Evolutionary conservation across 2,888 invertebrate genomes (phyloP), one percentile per base, ranked within the genome.

Genomic region (Pachydiplax longipennis): DNA sequence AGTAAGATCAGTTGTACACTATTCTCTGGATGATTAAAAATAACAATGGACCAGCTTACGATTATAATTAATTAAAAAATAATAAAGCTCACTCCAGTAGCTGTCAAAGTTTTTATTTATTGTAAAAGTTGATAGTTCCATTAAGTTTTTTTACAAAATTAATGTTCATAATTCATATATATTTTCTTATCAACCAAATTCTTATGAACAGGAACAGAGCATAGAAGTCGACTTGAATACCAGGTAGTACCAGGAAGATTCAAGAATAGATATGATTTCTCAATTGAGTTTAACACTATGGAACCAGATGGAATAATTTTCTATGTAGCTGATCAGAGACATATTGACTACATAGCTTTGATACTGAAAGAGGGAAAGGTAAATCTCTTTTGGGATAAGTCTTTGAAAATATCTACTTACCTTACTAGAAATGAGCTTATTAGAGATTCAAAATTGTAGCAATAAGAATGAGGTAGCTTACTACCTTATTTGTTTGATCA

Each of bases 281-380:
- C 96, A 22, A 94, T 99, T 15, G 95, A 96, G 12, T 96, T 99
- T 94, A 97, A 97, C 92, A 98, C 98, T 0, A 95, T 95, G 91
- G 94, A 95, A n/a, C 95, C 95, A 15, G 96, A 97, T 91, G 98
- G 99, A 0, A 94, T 98, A 10, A 95, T 99, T 25, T 97, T 99
- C 94, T 99, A 98, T 94, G 93, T 94, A 40, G 94, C 96, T 0
- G 96, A 97, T 91, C 94, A 94, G 18, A 94, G 95, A 2, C 96
- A 96, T 35, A 93, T 94, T 0, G 97, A 97, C 93, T 97, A 97
- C 93, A 96, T 98, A 0, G 96, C 97, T 0, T 94, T 98, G 15
- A 97, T 96, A 92, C 94, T 99, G 93, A 95, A 95, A 91, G 95
- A 97, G 90, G 98, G 98, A 65, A 95, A 95, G 94, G 96, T 98